These are phyloP conservation scores for Orchesella cincta DNA, from an alignment of 1,140 invertebrate genomes.

Conservation along the genomic window DNA sequence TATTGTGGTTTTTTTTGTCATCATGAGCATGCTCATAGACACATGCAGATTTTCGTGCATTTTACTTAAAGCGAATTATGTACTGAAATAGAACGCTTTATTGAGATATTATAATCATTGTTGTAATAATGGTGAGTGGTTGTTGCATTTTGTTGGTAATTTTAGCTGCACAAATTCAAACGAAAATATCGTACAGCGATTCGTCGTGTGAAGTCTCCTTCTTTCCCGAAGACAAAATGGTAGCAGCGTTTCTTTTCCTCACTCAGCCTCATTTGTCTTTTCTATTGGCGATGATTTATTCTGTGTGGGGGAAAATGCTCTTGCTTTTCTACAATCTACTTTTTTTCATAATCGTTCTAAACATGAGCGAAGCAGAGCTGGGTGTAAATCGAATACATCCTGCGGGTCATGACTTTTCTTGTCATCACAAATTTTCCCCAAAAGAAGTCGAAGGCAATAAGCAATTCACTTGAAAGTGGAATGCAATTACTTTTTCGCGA, in stretches of 20 bases:
- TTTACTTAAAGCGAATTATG: not conserved
- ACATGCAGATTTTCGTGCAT: too few relatives aligned
- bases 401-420: not conserved
- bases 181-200: not conserved
- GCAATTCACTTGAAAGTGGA: too few relatives aligned
- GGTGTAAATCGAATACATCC: not conserved
- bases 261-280: not conserved
- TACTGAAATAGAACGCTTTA: not conserved
- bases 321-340: too few relatives aligned
- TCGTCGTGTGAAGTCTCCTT: not conserved
- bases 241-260: not conserved
- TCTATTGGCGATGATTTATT: not conserved
- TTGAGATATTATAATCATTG: not conserved
- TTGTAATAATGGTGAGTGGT: not conserved
- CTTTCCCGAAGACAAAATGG: too few relatives aligned
- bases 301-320: not conserved
- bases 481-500: too few relatives aligned
- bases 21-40: too few relatives aligned
- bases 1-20: not conserved
- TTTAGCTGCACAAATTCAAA: not conserved
- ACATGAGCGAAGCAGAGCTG: too few relatives aligned
- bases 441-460: not conserved
- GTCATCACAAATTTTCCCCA: not conserved
- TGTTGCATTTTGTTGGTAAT: not conserved
- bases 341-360: too few relatives aligned